Evolutionary conservation across 2,113 vertebrate genomes (phyloP), one percentile per base, ranked within the genome.

Genomic region (Arothron firmamentum): DNA sequence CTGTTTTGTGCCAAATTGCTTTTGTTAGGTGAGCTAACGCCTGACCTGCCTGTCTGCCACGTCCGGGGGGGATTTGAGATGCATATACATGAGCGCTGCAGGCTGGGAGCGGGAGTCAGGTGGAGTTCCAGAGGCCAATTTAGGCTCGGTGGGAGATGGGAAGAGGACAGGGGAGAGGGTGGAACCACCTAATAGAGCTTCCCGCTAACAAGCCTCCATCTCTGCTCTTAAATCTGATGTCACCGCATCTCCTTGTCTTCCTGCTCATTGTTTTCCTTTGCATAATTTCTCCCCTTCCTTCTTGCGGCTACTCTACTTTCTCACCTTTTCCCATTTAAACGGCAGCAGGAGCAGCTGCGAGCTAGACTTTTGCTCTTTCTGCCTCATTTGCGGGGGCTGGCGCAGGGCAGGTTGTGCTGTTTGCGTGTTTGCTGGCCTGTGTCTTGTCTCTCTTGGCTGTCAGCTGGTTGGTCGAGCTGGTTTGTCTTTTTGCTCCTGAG

Each of bases 181-280:
- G 64, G 68, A 80, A 55, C 68, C 73, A 74, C 56, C 79, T 88
- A 87, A 89, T 87, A 75, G 81, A 84, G 75, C 75, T 65, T 62
- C 72, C 70, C 61, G 69, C 92, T 98, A 98, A 98, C 94, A 96
- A 98, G 96, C 94, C 91, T 92, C 92, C 92, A 88, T 88, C 80
- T 85, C 90, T 83, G 81, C 74, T 83, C 82, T 85, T 83, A 81
- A 75, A 85, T 79, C 13, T 78, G 17, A 88, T 84, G 88, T 87
- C 91, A 90, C 90, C 86, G 81, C 85, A 76, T 89, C 78, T 76
- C 67, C 73, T 51, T 52, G 68, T 52, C 53, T 49, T 61, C 51
- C 63, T 20, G 14, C 70, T 71, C 62, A 34, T 67, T 51, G 72
- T 78, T 82, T 84, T 74, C 88, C 60, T 90, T 75, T 80, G 90